Evolutionary conservation across 2,888 invertebrate genomes (phyloP), one percentile per base, ranked within the genome.

Genomic region (Apomyelois bistriatella): DNA sequence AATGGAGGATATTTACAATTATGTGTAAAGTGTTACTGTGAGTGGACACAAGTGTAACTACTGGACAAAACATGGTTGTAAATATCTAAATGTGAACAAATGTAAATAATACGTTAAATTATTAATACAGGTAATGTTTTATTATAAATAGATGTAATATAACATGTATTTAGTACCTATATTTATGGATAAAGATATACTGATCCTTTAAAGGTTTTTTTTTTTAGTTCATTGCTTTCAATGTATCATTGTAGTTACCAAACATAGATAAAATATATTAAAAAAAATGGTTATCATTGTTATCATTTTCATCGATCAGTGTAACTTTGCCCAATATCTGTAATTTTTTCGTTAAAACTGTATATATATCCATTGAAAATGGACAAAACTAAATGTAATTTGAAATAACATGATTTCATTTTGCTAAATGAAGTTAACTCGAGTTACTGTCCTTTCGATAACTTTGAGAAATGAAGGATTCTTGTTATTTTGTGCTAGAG

Each of bases 1-100:
- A 63, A 90, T 89, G 82, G 90, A 90, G 66, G 90, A 90, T 90
- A 90, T 90, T 90, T 90, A 90, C 87, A 90, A 90, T 86, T 90
- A 90, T 88, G 90, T 90, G 76, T 90, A 84, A 85, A 82, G 84
- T 85, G 86, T 72, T 72, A 62, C 62, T 55, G 62, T 64, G 62
- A 54, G 75, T 77, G 81, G 71, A 58, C 66, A 58, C 71, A 55
- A 65, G 59, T 55, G 54, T 56, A 56, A 76, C 71, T 84, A 82
- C 84, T 73, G 67, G 65, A 76, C 76, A 68, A 74, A 60, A 65
- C 88, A 87, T 84, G 79, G 79, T 89, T 89, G 88, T 90, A 82
- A 86, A 89, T 89, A 89, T 89, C 89, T 71, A 57, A 53, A 70
- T 60, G 57, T 55, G 67, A 63, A 59, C 59, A 55, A 52, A 47